A percentile compares a stretch with the other conserved stretches of the same genome.
Conservation (phyloP, 1,140 invertebrate species). For the Chironomus tepperi region DNA sequence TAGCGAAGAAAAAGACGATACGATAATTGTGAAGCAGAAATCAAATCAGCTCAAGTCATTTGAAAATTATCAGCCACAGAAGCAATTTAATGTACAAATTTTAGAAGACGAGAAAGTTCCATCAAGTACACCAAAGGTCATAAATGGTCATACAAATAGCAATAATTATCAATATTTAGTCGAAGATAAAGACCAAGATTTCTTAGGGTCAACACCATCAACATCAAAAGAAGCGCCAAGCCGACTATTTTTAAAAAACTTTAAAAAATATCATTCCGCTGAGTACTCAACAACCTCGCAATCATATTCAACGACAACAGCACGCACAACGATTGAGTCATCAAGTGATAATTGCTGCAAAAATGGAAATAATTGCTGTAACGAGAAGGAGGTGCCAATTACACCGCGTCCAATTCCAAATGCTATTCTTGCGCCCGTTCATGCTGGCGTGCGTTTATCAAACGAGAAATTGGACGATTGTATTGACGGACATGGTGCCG, state of each 20-base stretch:
- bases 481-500: background rate
- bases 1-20: constrained; percentile 21
- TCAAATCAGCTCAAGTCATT: background rate
- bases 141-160: background rate
- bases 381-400: background rate
- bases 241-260: background rate
- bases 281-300: constrained; percentile 25
- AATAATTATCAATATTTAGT: constrained; percentile 27
- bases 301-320: constrained; percentile 22
- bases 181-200: constrained; percentile 26
- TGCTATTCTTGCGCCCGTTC: background rate
- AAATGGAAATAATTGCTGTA: background rate
- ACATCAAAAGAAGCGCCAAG: background rate
- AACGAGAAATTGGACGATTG: background rate
- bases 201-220: background rate
- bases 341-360: constrained; percentile 4
- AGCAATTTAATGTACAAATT: constrained; percentile 26
- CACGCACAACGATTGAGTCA: background rate
- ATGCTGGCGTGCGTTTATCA: background rate
- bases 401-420: background rate
- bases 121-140: background rate
- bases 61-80: constrained; percentile 20
- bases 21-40: constrained; percentile 4
- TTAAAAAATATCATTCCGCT: background rate
- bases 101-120: background rate